phyloP scores from a whole-genome alignment of 2,113 vertebrate genomes.

The Hiodon alosoides region DNA sequence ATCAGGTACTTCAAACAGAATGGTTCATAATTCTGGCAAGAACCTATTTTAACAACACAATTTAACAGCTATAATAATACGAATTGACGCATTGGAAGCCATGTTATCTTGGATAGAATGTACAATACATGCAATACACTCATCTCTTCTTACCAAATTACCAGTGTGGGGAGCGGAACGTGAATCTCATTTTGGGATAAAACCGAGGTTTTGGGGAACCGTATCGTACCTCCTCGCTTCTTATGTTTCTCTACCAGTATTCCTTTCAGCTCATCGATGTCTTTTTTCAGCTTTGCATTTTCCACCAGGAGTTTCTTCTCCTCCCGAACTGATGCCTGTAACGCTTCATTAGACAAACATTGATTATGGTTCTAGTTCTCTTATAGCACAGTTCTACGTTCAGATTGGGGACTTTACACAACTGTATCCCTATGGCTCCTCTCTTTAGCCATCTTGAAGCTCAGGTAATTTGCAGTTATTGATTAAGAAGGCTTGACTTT shows the following conservation, averaged over 20 bases:
- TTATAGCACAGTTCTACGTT: no score
- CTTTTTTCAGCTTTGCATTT: constrained; percentile 90
- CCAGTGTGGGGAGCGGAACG: not conserved
- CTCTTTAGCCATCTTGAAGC: no score
- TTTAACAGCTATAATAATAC: not conserved
- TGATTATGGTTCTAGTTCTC: constrained; percentile 2
- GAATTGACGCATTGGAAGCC: not conserved
- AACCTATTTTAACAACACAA: no score
- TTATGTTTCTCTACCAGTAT: constrained; percentile 82
- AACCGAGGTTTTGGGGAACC: no score
- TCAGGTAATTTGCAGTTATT: no score
- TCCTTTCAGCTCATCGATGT: constrained; percentile 79
- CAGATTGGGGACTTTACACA: not conserved
- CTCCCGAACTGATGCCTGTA: constrained; percentile 84
- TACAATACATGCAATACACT: not conserved
- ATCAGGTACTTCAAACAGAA: no score
- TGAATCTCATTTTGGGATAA: not conserved
- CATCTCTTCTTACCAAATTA: not conserved
- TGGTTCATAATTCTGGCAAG: no score
- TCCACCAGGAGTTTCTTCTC: constrained; percentile 94
- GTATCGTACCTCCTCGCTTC: constrained; percentile 67
- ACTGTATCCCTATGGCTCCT: not conserved
- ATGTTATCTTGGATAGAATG: not conserved
- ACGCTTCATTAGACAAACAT: constrained; percentile 58
- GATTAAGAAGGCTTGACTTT: no score